Evolutionary conservation across 2,797 vertebrate genomes (phyloP).

Genomic region (Eospalax fontanierii): DNA sequence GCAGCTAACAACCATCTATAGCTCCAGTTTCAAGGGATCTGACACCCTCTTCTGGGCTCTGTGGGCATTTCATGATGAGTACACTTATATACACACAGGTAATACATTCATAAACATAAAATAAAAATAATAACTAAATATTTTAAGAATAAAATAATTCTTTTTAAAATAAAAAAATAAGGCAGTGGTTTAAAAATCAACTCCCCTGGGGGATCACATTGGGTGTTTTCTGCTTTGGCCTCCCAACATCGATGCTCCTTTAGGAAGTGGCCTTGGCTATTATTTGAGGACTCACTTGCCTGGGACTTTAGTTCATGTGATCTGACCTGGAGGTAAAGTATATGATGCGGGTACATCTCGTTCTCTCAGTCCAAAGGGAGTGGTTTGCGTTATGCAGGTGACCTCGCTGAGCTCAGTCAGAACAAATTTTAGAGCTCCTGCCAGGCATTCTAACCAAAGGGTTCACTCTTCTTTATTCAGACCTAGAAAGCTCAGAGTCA

Average conservation of each 20-base stretch:
- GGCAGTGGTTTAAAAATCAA: background rate
- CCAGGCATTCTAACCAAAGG: background rate
- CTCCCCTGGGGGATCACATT: background rate
- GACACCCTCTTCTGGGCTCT: too few species aligned
- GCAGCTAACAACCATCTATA: too few species aligned
- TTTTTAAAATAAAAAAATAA: background rate
- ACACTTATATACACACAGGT: too few species aligned
- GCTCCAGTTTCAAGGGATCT: too few species aligned
- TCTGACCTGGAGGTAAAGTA: background rate
- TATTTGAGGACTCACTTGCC: background rate
- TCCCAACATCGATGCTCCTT: background rate
- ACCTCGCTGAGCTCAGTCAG: background rate
- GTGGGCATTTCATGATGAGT: too few species aligned
- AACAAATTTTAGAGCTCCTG: background rate
- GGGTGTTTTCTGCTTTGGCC: background rate
- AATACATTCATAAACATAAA: too few species aligned
- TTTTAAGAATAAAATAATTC: background rate
- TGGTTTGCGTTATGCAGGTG: background rate
- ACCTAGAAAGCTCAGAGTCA: background rate
- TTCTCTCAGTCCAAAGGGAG: background rate
- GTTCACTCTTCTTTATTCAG: background rate
- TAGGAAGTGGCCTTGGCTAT: background rate
- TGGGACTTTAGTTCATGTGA: background rate
- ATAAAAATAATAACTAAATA: too few species aligned
- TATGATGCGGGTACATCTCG: fast-evolving